phyloP scores from a whole-genome alignment of 2,113 vertebrate genomes.

The Tachuris rubrigastra region DNA sequence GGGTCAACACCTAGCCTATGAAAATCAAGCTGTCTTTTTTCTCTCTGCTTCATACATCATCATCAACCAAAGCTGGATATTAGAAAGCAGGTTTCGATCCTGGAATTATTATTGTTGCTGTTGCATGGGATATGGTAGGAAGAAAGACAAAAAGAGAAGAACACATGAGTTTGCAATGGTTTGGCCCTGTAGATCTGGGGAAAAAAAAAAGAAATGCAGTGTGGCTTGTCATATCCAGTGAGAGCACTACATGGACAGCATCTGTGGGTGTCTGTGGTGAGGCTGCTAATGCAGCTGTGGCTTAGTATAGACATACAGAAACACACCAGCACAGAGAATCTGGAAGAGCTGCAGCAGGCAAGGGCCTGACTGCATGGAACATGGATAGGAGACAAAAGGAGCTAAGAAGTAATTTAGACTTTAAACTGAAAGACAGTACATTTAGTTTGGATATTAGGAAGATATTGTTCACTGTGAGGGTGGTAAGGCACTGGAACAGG shows the following conservation, averaged over 20 bases:
- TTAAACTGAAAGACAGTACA: background rate
- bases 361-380: background rate
- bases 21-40: slow-evolving; percentile 70
- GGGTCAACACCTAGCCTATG: slow-evolving; percentile 69
- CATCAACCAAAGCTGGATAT: slow-evolving; percentile 58
- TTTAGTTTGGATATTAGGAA: background rate
- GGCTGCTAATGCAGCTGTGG: background rate
- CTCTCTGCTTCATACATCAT: slow-evolving; percentile 63
- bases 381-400: background rate
- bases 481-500: background rate
- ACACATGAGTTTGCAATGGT: background rate
- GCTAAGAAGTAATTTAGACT: background rate
- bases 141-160: background rate
- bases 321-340: background rate
- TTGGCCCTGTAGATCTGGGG: background rate
- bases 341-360: background rate
- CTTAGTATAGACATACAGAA: background rate
- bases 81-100: slow-evolving; percentile 45
- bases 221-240: background rate
- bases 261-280: background rate
- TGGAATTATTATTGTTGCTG: background rate
- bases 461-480: background rate
- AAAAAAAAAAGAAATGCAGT: background rate
- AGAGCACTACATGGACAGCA: background rate
- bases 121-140: background rate